Conservation (phyloP, 1,140 invertebrate species). For the Streblospio benedicti region DNA sequence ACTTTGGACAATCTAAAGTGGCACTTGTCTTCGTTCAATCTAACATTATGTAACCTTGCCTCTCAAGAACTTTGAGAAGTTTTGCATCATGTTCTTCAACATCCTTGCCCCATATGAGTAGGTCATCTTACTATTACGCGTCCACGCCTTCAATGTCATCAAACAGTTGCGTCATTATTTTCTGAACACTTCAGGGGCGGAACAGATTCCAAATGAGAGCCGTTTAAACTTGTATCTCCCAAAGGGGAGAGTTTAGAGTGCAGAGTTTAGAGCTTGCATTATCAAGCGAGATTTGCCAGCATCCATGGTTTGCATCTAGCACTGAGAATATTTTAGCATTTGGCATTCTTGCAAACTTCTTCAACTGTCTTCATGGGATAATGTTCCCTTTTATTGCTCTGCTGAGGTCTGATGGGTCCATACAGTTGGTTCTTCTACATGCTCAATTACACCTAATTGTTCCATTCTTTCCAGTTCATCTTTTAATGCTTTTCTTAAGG, state of each 20-base stretch:
- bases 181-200: too few relatives aligned
- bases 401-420: too few relatives aligned
- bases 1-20: not conserved
- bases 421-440: constrained; percentile 20
- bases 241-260: too few relatives aligned
- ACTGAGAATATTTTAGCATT: constrained; percentile 19
- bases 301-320: constrained; percentile 19
- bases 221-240: too few relatives aligned
- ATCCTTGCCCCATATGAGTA: constrained; percentile 19
- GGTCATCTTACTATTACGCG: constrained; percentile 23
- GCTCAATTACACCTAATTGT: constrained; percentile 14
- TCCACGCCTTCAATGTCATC: too few relatives aligned
- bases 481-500: constrained; percentile 12
- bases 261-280: too few relatives aligned
- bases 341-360: constrained; percentile 17
- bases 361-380: too few relatives aligned
- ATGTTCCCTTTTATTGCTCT: too few relatives aligned
- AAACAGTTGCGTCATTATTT: too few relatives aligned
- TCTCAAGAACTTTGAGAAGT: constrained; percentile 18
- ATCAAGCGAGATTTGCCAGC: too few relatives aligned
- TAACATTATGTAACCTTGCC: constrained; percentile 13
- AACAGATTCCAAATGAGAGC: too few relatives aligned
- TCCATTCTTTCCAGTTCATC: constrained; percentile 17
- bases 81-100: constrained; percentile 22
- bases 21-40: not conserved